phyloP scores from a whole-genome alignment of 2,797 vertebrate species.

The Darevskia mixta region DNA sequence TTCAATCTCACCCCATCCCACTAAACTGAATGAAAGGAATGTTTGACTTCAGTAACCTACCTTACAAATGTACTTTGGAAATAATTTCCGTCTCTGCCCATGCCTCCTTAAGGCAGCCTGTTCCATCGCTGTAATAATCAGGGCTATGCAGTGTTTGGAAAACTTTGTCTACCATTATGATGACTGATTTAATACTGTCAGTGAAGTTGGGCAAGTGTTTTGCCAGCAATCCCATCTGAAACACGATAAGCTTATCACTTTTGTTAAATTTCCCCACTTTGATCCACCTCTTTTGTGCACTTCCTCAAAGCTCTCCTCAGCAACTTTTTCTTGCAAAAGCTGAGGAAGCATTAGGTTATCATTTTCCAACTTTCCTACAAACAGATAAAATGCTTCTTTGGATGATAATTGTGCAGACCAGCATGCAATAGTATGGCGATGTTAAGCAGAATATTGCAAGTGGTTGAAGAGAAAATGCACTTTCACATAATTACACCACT shows the following conservation, averaged over 20 bases:
- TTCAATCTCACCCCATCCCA: background rate
- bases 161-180: background rate
- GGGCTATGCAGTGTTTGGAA: background rate
- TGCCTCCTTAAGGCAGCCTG: background rate
- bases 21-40: background rate
- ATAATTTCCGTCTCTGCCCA: background rate
- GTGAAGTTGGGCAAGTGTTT: constrained; percentile 17
- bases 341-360: background rate
- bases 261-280: constrained; percentile 37
- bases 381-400: constrained; percentile 16
- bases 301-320: constrained; percentile 40
- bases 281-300: constrained; percentile 21
- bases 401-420: constrained; percentile 12
- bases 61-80: background rate
- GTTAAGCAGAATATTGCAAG: constrained; percentile 14
- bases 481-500: constrained; percentile 22
- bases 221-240: constrained; percentile 24
- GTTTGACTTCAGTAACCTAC: background rate
- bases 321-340: constrained; percentile 39
- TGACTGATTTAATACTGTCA: constrained; percentile 15
- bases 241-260: constrained; percentile 24
- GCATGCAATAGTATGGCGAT: constrained; percentile 32
- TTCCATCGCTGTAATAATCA: background rate
- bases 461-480: constrained; percentile 29
- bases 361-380: background rate